Percentiles rank a stretch among this genome's conserved stretches.
phyloP scores from a whole-genome alignment of 2,797 vertebrate genomes.

The Aeoliscus strigatus region DNA sequence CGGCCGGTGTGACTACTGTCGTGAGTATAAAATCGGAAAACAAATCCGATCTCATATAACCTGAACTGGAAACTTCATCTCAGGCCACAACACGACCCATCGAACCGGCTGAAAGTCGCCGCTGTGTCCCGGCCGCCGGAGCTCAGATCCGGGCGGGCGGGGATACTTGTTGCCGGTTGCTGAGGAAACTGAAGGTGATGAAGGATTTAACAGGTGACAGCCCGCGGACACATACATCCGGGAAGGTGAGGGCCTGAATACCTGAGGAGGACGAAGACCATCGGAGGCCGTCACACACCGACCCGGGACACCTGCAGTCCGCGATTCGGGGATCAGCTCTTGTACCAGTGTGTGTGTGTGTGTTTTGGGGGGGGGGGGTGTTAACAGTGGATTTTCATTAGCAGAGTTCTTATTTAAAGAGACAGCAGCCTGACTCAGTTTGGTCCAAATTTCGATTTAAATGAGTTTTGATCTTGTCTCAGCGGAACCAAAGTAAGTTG shows the following conservation, averaged over 20 bases:
- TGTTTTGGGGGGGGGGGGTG: slow-evolving; percentile 14
- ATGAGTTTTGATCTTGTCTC: too few species aligned
- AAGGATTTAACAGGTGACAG: slow-evolving; percentile 12
- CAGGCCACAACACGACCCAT: too few species aligned
- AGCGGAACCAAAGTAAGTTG: too few species aligned
- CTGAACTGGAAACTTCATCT: too few species aligned
- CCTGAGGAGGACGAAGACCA: too few species aligned
- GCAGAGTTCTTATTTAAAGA: slow-evolving; percentile 67
- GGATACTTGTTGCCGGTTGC: slow-evolving; percentile 11
- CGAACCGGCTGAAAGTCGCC: background rate
- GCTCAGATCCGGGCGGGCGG: slow-evolving; percentile 1
- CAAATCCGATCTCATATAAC: too few species aligned
- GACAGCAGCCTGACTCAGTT: slow-evolving; percentile 33
- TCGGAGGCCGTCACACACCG: slow-evolving; percentile 1
- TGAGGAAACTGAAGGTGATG: background rate
- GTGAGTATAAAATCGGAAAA: too few species aligned
- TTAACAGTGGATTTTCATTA: slow-evolving; percentile 59
- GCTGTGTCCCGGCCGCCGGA: background rate
- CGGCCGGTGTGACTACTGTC: too few species aligned
- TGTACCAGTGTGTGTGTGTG: slow-evolving; percentile 8
- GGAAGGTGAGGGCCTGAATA: too few species aligned
- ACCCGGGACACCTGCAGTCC: slow-evolving; percentile 6
- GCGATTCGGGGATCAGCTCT: slow-evolving; percentile 26
- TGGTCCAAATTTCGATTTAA: too few species aligned
- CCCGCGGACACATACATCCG: background rate